phyloP scores from a whole-genome alignment of 2,113 vertebrate genomes.

The Cathartes aura region DNA sequence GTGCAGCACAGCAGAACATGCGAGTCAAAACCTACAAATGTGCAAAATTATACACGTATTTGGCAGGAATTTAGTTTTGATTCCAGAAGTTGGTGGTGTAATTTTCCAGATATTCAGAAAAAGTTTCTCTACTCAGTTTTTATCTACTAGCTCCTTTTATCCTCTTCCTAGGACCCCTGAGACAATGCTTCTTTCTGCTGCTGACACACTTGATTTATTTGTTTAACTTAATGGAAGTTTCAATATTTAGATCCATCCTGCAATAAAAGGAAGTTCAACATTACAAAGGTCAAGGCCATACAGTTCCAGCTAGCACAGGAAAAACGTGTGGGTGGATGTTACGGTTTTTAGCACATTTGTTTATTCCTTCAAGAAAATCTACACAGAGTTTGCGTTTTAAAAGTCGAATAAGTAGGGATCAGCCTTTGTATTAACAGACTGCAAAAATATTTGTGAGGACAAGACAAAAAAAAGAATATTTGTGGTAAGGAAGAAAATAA shows the following conservation, averaged over 20 bases:
- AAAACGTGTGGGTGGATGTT: neutral
- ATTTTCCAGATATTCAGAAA: neutral
- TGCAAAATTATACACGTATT: neutral
- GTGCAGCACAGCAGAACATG: neutral
- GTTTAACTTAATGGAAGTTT: constrained; percentile 61
- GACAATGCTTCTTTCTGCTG: constrained; percentile 34
- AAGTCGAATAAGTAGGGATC: neutral
- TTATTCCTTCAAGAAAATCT: constrained; percentile 10
- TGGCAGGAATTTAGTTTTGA: neutral
- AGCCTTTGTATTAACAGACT: neutral
- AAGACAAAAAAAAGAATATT: neutral
- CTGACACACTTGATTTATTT: constrained; percentile 36
- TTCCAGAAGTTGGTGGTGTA: neutral
- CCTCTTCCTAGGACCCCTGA: neutral
- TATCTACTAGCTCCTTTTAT: neutral
- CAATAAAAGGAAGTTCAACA: constrained; percentile 63
- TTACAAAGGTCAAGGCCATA: constrained; percentile 59
- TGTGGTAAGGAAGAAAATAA: neutral
- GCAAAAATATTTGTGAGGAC: neutral
- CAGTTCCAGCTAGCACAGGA: neutral
- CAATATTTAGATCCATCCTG: constrained; percentile 60
- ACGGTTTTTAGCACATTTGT: neutral
- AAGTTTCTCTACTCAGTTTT: neutral
- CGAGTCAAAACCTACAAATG: neutral
- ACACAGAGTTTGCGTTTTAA: neutral